A percentile compares a stretch with the other conserved stretches of the same genome.
Evolutionary conservation across 2,888 invertebrate genomes (phyloP).

Genomic region (Cyaniris semiargus): DNA sequence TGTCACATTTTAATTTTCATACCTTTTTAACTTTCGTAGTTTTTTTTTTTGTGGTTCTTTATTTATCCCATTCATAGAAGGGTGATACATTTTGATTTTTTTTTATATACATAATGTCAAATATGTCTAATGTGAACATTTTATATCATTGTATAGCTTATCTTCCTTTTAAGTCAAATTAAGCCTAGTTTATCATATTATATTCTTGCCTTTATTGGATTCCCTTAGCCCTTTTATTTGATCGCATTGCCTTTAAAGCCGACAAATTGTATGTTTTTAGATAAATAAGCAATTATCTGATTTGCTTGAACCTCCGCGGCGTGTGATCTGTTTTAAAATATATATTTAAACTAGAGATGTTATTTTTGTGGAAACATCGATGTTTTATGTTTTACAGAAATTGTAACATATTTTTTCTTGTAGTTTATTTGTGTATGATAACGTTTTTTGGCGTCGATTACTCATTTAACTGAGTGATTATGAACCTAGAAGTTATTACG

Average conservation of each 20-base stretch:
- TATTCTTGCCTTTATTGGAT: conserved; percentile 65
- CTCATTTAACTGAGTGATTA: not conserved
- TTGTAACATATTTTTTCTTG: not conserved
- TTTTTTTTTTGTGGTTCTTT: too few species aligned
- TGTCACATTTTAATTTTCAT: too few species aligned
- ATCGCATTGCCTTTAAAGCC: conserved; percentile 71
- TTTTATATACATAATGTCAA: too few species aligned
- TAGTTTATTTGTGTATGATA: not conserved
- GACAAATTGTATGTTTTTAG: conserved; percentile 60
- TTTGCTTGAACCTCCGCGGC: conserved; percentile 59
- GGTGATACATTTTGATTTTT: too few species aligned
- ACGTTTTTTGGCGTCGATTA: not conserved
- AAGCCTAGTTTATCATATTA: not conserved
- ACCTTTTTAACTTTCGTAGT: too few species aligned
- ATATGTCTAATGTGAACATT: too few species aligned
- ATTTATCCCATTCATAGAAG: too few species aligned
- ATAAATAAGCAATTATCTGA: conserved; percentile 75
- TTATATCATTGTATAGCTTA: too few species aligned
- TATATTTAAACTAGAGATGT: conserved; percentile 34
- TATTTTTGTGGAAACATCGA: conserved; percentile 10
- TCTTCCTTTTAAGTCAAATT: not conserved
- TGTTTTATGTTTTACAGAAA: conserved; percentile 19
- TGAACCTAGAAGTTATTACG: not conserved
- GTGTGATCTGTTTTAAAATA: conserved; percentile 50
- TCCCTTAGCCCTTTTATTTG: conserved; percentile 73